phyloP scores from a whole-genome alignment of 2,113 vertebrate species.

The Pomatostomus ruficeps region DNA sequence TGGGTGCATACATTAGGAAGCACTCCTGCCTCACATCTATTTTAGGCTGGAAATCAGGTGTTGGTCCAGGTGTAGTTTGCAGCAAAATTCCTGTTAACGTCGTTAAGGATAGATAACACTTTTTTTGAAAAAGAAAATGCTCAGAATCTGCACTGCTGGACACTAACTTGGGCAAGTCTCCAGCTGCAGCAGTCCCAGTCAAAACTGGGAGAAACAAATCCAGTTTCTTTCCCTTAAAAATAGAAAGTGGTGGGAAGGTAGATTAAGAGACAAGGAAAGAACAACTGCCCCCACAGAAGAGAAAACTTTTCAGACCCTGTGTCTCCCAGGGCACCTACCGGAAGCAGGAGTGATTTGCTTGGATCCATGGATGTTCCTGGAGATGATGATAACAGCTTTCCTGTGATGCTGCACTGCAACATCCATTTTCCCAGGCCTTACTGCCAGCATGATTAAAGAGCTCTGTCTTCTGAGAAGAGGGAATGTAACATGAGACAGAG shows the following conservation, averaged over 20 bases:
- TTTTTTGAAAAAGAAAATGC: not conserved
- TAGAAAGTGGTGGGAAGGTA: not conserved
- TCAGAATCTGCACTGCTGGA: not conserved
- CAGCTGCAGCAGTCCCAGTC: not conserved
- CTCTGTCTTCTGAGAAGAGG: not conserved
- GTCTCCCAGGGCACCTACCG: not conserved
- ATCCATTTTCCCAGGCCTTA: not conserved
- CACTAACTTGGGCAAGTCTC: not conserved
- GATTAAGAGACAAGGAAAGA: not conserved
- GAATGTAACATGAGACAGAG: not conserved
- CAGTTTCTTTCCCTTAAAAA: not conserved
- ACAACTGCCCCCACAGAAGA: rapidly evolving
- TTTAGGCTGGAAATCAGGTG: not conserved
- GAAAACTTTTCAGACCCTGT: not conserved
- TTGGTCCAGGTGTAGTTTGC: not conserved
- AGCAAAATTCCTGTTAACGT: not conserved
- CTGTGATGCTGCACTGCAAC: not conserved
- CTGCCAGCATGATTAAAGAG: not conserved
- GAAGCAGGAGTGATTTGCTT: not conserved
- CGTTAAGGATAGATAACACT: rapidly evolving
- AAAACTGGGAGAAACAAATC: not conserved
- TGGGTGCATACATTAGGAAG: not conserved
- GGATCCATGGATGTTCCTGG: not conserved
- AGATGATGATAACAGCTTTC: not conserved
- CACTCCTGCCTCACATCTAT: not conserved